Evolutionary conservation across 2,888 invertebrate genomes (phyloP), one percentile per base, ranked within the genome.

Genomic region (Dynastes hyllus): DNA sequence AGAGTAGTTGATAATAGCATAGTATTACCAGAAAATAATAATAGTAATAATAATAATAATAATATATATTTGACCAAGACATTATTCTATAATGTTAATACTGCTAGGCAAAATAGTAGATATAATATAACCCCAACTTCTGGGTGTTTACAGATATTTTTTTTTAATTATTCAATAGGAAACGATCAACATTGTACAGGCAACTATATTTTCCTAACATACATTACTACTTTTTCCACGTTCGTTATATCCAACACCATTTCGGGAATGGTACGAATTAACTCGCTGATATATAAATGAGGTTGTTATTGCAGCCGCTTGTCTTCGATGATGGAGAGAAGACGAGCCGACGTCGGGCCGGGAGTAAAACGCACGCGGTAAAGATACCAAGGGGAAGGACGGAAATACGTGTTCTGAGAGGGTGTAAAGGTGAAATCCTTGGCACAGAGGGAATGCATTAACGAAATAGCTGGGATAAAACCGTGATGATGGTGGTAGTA

Each of bases 391-490:
- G 55, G 55, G 55, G 58, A 37, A 37, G 73, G 58, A 40, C 73
- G 73, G 73, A 73, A 73, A 73, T 73, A 45, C 73, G 73, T 73
- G 58, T 58, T 73, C 73, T 73, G 37, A 73, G 73, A 73, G 73
- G 61, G 73, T 58, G 82, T 84, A 83, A 82, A 84, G 85, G 84
- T 85, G 83, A 86, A 87, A 86, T 86, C 85, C 87, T 83, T 79
- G 84, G 84, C 84, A 85, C 86, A 86, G 85, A 86, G 86, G 82
- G 87, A 87, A 88, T 88, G 86, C 86, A 87, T 88, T 88, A 88
- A 84, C 84, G 85, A 85, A 87, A 87, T 86, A 85, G 86, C 86
- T 84, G 84, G 87, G 86, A 87, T 87, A 87, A 87, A 86, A 84
- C 85, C 81, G 85, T 84, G 87, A 87, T 88, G 87, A 88, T 88